Base-by-base conservation (phyloP, 92 coral and sea anemone species). In the Diadumene lineata region DNA sequence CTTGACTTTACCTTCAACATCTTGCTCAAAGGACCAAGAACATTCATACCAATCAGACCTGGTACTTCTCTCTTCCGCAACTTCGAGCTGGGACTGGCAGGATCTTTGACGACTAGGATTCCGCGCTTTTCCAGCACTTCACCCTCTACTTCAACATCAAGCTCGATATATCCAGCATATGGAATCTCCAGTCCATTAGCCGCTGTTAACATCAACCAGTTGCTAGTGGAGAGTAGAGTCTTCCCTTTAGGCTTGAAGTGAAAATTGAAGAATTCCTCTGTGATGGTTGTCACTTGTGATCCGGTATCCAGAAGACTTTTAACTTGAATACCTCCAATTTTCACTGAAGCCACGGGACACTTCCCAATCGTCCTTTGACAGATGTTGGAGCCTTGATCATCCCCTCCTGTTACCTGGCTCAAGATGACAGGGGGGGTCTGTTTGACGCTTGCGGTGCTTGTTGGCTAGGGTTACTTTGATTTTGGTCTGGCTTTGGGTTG, bases 171-270 rank as follows among this genome's bases (percentile, higher is more conserved):
- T 28, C 92, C 86, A 31, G 83, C 24, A 31, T 86, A 86, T 3
- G 87, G 84, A 33, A 86, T 74, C 68, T 86, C 87, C 44, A 82
- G 70, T 19, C 92, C 86, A 79, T 83, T 88, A 7, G 82, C 86
- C 48, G 86, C 90, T 19, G 90, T 85, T 1, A 85, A 31, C 1
- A 77, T 81, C 38, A 85, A 34, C 86, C 86, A 86, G 6, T 77
- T 78, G 66, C 83, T 77, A 26, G 88, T 79, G 34, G 92, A 81
- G 43, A 82, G 74, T 28, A 86, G 62, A 21, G 85, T 84, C 60
- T 87, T 77, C 28, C 88, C 92, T 64, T 72, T 84, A 7, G 89
- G 79, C 64, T 81, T 75, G 71, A 74, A 84, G 61, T 80, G 89
- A 24, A 51, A 34, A 65, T 84, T 88, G 71, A 88, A 88, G 27